These are phyloP conservation scores for Sarcophaga peregrina DNA, from an alignment of 1,140 invertebrate genomes.

Conservation along the genomic window DNA sequence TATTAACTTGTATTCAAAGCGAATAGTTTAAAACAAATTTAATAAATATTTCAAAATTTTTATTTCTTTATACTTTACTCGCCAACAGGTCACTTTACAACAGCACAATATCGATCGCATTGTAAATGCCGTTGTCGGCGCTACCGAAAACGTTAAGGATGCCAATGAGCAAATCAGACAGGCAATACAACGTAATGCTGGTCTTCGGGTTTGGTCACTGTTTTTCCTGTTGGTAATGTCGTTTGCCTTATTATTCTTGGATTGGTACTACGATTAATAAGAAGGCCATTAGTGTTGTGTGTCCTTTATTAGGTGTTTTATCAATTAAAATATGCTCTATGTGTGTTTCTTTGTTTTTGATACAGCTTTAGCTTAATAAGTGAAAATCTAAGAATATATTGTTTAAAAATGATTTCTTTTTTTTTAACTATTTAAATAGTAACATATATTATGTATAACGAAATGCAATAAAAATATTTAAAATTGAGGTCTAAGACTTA, in stretches of 20 bases:
- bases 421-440: background rate
- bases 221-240: conserved; percentile 97
- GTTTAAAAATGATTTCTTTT: background rate
- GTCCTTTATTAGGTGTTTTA: background rate
- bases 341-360: conserved; percentile 34
- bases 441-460: background rate
- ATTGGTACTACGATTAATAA: conserved; percentile 96
- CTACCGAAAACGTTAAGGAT: conserved; percentile 94
- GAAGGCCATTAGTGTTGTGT: background rate
- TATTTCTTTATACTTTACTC: background rate
- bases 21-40: background rate
- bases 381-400: background rate
- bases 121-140: conserved; percentile 84
- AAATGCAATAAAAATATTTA: background rate
- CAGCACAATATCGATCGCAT: conserved; percentile 93
- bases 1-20: background rate
- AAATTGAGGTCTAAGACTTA: no score
- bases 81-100: conserved; percentile 79
- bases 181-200: conserved; percentile 96
- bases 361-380: conserved; percentile 28
- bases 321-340: background rate
- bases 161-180: conserved; percentile 97
- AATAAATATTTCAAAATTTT: background rate
- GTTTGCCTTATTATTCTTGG: conserved; percentile 93
- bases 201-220: conserved; percentile 91